Evolutionary conservation across 2,888 invertebrate genomes (phyloP), one percentile per base, ranked within the genome.

Genomic region (Cistogaster globosa): DNA sequence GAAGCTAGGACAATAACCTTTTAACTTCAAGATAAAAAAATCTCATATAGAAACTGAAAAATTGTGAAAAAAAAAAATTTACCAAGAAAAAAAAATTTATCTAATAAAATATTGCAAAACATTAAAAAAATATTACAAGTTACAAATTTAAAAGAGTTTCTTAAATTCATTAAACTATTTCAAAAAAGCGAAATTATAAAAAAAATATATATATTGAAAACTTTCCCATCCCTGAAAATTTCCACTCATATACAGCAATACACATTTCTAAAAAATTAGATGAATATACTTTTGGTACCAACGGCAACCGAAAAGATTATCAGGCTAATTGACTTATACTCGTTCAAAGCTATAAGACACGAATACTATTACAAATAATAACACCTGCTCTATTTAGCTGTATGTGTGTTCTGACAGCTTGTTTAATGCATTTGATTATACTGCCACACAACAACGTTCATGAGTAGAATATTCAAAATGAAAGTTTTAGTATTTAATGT

Each of bases 271-370:
- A 48, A 48, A 16, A 32, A 32, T 5, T 0, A 32, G 32, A 0
- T 32, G 6, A 32, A 32, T 5, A 32, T 32, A 32, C 32, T 32
- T 32, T 32, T 32, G 7, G 32, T 32, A 6, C 32, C 32, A 32
- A 0, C 7, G 6, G 32, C 32, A 32, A 32, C 2, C 32, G 75
- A 75, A 79, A 75, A 74, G 65, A 69, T 80, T 84, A 76, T 69
- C 69, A 75, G 65, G 74, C 75, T 65, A 69, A 76, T 84, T 84
- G 69, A 74, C 78, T 79, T 74, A 57, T 69, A 69, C 71, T 63
- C 58, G 26, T 75, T 79, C 51, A 83, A 74, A 79, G 75, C 53
- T 71, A 32, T 69, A 53, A 79, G 65, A 74, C 68, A 68, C 48
- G 60, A 51, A 69, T 38, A 65, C 71, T 45, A 11, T 8, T 12